Percentiles rank a stretch among this genome's conserved stretches.
These are phyloP conservation scores for Hydraecia micacea DNA, from an alignment of 2,888 invertebrate species.

Conservation along the genomic window DNA sequence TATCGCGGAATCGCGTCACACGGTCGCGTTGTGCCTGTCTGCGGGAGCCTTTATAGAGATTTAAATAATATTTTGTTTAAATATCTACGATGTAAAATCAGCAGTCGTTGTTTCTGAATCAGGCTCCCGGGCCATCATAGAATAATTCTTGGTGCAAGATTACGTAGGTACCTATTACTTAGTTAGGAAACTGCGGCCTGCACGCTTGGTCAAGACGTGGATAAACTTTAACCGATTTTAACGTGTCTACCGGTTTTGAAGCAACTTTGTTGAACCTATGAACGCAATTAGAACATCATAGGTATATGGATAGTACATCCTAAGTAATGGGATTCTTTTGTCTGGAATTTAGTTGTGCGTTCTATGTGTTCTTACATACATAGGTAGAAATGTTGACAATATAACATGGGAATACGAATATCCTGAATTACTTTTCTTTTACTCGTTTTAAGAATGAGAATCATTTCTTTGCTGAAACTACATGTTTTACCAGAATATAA, in stretches of 20 bases:
- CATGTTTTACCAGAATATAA: too few species aligned
- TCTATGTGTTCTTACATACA: not conserved
- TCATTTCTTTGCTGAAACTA: too few species aligned
- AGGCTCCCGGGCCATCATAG: not conserved
- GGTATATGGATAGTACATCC: not conserved
- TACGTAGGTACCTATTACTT: not conserved
- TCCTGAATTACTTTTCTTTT: not conserved
- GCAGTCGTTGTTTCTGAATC: not conserved
- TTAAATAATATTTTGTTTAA: not conserved
- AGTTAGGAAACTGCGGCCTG: constrained; percentile 14
- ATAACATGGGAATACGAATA: not conserved
- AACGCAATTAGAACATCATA: not conserved
- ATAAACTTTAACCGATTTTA: constrained; percentile 18
- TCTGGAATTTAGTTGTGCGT: not conserved
- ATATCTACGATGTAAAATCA: not conserved
- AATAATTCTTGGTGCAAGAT: constrained; percentile 1
- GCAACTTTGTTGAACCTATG: constrained; percentile 10
- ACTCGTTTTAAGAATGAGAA: not conserved
- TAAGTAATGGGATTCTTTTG: not conserved
- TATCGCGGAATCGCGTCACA: not conserved
- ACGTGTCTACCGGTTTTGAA: constrained; percentile 18
- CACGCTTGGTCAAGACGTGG: constrained; percentile 29
- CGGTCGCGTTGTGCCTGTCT: not conserved
- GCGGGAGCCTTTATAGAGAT: not conserved
- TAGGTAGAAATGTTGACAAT: not conserved